Conservation (phyloP, 2,797 vertebrate genomes). For the Dendrocincla tyrannina region DNA sequence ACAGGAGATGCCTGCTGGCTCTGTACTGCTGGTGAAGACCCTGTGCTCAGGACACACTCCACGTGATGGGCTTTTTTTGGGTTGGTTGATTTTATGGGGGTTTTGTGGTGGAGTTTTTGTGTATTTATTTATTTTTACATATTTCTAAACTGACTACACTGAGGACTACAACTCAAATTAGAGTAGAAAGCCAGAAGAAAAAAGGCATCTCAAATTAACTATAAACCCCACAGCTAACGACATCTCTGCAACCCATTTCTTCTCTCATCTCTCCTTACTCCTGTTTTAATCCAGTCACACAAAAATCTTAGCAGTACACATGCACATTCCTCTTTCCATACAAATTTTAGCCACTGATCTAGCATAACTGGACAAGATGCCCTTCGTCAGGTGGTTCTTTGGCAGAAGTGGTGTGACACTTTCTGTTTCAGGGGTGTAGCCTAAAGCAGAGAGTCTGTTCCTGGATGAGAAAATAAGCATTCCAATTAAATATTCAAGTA, state of each 20-base stretch:
- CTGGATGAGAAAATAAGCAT: not conserved
- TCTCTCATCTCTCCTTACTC: conserved; percentile 28
- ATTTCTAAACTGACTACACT: conserved; percentile 39
- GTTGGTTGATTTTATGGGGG: not conserved
- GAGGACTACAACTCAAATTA: conserved; percentile 28
- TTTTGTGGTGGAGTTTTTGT: fast-evolving
- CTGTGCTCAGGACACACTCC: not conserved
- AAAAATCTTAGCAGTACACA: conserved; percentile 1
- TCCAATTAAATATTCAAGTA: not conserved
- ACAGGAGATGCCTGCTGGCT: not conserved
- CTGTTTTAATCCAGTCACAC: conserved; percentile 36
- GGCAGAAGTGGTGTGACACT: not conserved
- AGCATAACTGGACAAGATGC: not conserved
- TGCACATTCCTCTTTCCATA: not conserved
- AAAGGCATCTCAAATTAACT: conserved; percentile 33
- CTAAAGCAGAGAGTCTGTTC: not conserved
- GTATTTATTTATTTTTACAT: not conserved
- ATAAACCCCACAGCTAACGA: conserved; percentile 6
- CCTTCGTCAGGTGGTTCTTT: not conserved
- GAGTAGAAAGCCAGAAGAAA: conserved; percentile 47
- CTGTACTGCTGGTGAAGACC: not conserved
- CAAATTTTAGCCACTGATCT: conserved; percentile 27
- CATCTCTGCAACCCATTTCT: conserved; percentile 17
- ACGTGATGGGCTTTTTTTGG: not conserved
- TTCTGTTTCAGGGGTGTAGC: not conserved